A percentile compares a stretch with the other conserved stretches of the same genome.
Conservation (phyloP, 2,888 invertebrate genomes). For the Chrysolina haemoptera region DNA sequence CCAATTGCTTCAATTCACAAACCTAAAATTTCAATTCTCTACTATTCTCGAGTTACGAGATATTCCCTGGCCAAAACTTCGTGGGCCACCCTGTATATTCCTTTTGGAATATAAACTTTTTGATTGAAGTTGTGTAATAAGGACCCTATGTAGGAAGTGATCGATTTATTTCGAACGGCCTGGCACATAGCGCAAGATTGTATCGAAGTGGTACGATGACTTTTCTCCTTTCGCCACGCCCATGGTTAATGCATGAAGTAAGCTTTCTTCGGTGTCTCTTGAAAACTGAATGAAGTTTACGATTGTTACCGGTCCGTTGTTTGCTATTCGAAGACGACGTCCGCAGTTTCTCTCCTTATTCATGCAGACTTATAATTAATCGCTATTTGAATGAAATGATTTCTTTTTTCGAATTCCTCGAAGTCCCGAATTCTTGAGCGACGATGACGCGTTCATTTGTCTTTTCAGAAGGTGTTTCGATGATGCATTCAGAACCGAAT, state of each 20-base stretch:
- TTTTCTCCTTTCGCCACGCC: conserved; percentile 23
- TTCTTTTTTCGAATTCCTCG: conserved; percentile 25
- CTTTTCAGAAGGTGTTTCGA: background rate
- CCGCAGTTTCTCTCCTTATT: conserved; percentile 31
- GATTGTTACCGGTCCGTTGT: conserved; percentile 20
- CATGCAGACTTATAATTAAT: conserved; percentile 26
- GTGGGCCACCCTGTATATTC: too few species aligned
- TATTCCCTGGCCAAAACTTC: too few species aligned
- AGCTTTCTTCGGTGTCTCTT: conserved; percentile 22
- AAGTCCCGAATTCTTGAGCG: background rate
- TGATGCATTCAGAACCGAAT: background rate
- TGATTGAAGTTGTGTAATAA: too few species aligned
- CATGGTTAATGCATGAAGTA: conserved; percentile 20
- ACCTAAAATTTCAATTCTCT: too few species aligned
- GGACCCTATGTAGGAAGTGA: too few species aligned
- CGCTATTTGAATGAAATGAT: conserved; percentile 22
- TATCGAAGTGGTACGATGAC: conserved; percentile 13
- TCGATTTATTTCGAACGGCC: background rate
- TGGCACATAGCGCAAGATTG: background rate
- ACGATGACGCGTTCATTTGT: background rate
- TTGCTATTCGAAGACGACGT: conserved; percentile 5
- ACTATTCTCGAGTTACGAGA: too few species aligned
- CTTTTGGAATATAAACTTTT: too few species aligned
- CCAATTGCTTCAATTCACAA: too few species aligned
- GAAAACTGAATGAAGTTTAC: conserved; percentile 21